Evolutionary conservation across 2,888 invertebrate genomes (phyloP).

Genomic region (Tryphoninae sp.): DNA sequence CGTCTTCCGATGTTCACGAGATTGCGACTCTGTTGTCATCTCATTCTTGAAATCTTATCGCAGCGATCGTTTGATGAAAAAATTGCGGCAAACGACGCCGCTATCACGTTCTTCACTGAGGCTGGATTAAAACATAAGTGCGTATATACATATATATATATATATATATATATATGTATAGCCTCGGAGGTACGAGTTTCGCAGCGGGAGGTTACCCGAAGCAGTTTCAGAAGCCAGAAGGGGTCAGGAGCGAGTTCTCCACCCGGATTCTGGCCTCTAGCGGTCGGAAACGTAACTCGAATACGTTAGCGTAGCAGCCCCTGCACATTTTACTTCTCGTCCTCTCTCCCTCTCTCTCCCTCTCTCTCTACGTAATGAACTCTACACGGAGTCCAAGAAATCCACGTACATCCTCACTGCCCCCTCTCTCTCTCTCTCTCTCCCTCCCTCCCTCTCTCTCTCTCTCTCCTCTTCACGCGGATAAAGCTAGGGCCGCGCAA

Average conservation of each 20-base stretch:
- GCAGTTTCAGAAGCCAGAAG: slow-evolving; percentile 22
- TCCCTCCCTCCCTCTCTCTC: background rate
- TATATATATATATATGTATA: background rate
- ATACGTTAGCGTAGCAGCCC: slow-evolving; percentile 45
- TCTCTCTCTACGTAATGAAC: slow-evolving; percentile 12
- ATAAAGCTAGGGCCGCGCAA: background rate
- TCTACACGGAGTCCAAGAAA: slow-evolving; percentile 32
- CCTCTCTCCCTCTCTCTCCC: slow-evolving; percentile 2
- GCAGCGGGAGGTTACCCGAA: slow-evolving; percentile 36
- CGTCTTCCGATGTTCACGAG: background rate
- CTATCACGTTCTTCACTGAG: background rate
- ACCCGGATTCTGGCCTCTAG: slow-evolving; percentile 26
- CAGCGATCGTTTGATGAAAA: slow-evolving; percentile 9
- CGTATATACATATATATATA: background rate
- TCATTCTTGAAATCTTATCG: slow-evolving; percentile 30
- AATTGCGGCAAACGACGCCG: slow-evolving; percentile 42
- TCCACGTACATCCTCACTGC: slow-evolving; percentile 18
- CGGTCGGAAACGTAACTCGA: slow-evolving; percentile 58
- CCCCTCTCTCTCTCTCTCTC: background rate
- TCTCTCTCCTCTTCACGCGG: background rate
- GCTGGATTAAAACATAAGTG: slow-evolving; percentile 13
- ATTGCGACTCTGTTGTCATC: slow-evolving; percentile 6
- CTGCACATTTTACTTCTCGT: slow-evolving; percentile 31
- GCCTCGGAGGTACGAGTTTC: background rate
- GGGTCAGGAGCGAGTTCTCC: slow-evolving; percentile 40